phyloP scores from a whole-genome alignment of 2,888 invertebrate genomes.

The Hetaerina titia region DNA sequence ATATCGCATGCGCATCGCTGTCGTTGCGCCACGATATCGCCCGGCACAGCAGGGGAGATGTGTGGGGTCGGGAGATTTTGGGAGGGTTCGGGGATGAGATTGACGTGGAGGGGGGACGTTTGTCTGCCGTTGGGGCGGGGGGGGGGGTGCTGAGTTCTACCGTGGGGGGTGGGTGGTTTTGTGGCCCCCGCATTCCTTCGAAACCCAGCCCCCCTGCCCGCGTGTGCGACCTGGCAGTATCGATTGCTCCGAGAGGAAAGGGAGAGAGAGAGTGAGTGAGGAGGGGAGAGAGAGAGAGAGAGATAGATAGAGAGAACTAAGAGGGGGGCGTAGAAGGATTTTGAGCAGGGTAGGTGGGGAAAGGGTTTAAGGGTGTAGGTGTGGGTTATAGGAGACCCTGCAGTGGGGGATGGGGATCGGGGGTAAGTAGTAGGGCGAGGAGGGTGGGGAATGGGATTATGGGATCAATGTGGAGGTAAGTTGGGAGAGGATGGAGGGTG shows the following conservation, averaged over 20 bases:
- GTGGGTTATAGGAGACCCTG: not conserved
- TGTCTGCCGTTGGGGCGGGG: not conserved
- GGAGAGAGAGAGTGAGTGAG: not conserved
- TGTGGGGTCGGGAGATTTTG: too few species aligned
- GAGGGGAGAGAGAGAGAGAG: not conserved
- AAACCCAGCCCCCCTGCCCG: not conserved
- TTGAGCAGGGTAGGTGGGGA: not conserved
- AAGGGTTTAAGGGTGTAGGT: not conserved
- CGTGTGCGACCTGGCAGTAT: conserved; percentile 45
- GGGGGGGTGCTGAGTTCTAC: not conserved
- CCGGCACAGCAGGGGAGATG: too few species aligned
- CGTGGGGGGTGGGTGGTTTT: not conserved
- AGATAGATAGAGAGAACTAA: too few species aligned
- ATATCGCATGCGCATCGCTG: too few species aligned
- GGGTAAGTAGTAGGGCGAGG: not conserved
- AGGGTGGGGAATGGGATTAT: not conserved
- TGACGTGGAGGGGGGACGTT: too few species aligned
- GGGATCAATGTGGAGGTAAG: not conserved
- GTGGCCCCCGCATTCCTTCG: not conserved
- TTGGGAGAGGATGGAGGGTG: not conserved
- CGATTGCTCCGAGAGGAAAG: conserved; percentile 12
- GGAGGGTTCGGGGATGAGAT: too few species aligned
- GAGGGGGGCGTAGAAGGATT: not conserved
- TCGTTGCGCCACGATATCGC: too few species aligned
- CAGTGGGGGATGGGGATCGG: not conserved